Evolutionary conservation across 2,113 vertebrate species (phyloP).

Genomic region (Notechis scutatus): DNA sequence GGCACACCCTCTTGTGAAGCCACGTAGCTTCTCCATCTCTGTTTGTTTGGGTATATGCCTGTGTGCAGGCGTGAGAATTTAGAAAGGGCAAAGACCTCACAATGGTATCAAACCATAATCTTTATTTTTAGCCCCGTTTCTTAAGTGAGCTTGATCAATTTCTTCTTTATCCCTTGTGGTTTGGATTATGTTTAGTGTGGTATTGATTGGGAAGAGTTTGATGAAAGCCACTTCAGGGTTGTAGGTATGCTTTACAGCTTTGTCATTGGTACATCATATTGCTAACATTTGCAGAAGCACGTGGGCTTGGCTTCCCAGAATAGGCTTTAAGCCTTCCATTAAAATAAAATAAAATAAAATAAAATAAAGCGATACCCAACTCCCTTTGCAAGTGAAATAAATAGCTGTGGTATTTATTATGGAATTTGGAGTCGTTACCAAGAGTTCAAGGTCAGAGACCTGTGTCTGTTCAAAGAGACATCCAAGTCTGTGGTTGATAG

Average conservation of each 20-base stretch:
- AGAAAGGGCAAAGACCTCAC: not conserved
- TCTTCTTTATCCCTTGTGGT: conserved; percentile 46
- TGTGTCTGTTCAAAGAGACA: not conserved
- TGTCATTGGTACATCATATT: conserved; percentile 45
- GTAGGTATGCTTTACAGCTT: conserved; percentile 29
- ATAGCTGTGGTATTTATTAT: fast-evolving
- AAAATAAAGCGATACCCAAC: not conserved
- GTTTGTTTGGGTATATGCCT: not conserved
- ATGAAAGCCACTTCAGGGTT: conserved; percentile 22
- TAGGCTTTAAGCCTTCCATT: not conserved
- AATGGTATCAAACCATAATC: not conserved
- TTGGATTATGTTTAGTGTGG: conserved; percentile 29
- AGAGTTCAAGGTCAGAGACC: not conserved
- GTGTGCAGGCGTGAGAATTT: not conserved
- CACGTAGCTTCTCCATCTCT: not conserved
- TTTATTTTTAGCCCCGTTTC: conserved; percentile 44
- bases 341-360: not conserved
- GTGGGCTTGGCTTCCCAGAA: conserved; percentile 26
- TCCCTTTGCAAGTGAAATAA: not conserved
- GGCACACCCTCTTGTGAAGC: not conserved
- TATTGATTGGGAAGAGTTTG: conserved; percentile 39
- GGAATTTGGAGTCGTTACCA: not conserved
- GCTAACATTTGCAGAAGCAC: not conserved
- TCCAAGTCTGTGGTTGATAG: not conserved
- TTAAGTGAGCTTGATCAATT: conserved; percentile 34